A percentile compares a stretch with the other conserved stretches of the same genome.
phyloP scores from a whole-genome alignment of 2,797 vertebrate genomes.

The Anas acuta region DNA sequence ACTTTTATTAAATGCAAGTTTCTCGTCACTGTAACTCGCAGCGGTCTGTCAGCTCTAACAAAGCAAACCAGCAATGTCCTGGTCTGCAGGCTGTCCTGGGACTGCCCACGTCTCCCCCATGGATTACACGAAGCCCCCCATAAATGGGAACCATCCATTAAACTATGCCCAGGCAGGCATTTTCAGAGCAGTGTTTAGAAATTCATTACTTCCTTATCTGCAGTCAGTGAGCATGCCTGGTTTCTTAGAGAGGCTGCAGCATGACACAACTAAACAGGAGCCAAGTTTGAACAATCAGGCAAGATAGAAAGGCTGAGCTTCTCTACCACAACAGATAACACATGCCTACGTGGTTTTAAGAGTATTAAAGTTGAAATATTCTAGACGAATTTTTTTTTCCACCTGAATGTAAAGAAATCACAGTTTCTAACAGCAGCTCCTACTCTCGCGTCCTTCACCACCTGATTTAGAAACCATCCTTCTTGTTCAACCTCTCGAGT shows the following conservation, averaged over 20 bases:
- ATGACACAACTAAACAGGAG: conserved; percentile 33
- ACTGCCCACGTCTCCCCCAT: background rate
- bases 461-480: background rate
- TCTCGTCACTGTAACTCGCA: background rate
- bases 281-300: background rate
- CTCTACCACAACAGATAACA: background rate
- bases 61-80: background rate
- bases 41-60: background rate
- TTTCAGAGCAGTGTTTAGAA: background rate
- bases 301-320: background rate
- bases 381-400: background rate
- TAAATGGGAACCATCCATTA: background rate
- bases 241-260: background rate
- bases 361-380: accelerated
- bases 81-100: background rate
- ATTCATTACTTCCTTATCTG: background rate
- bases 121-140: accelerated
- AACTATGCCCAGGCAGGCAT: background rate
- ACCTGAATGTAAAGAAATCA: background rate
- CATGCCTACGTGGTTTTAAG: background rate
- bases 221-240: background rate
- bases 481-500: background rate
- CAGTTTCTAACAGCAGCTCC: background rate
- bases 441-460: background rate
- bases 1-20: conserved; percentile 6